These are phyloP conservation scores for Zhuqinia jingwanae DNA, from an alignment of 2,888 invertebrate genomes.

Conservation along the genomic window DNA sequence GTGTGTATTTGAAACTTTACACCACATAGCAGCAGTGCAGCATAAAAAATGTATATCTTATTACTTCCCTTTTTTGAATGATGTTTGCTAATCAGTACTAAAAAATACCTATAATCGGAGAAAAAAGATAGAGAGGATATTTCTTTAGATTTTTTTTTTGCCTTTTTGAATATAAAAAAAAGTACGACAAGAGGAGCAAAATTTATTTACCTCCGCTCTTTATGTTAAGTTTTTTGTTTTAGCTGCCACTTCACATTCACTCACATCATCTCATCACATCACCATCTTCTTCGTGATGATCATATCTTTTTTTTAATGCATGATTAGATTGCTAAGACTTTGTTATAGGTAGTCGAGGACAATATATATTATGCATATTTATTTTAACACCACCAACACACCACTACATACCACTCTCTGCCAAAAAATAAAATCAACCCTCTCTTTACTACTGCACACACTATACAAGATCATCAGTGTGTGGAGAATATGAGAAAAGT, in stretches of 20 bases:
- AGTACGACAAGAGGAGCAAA: background rate
- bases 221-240: too few relatives aligned
- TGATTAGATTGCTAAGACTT: conserved; percentile 10
- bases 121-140: background rate
- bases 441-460: too few relatives aligned
- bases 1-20: too few relatives aligned
- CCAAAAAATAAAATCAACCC: too few relatives aligned
- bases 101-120: background rate
- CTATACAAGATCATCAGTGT: too few relatives aligned
- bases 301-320: conserved; percentile 22
- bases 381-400: conserved; percentile 13
- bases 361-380: too few relatives aligned
- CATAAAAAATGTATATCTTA: too few relatives aligned
- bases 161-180: background rate
- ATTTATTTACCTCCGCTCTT: background rate
- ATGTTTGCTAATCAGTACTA: too few relatives aligned
- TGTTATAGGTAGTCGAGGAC: background rate
- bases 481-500: too few relatives aligned
- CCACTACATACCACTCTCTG: background rate
- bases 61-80: background rate
- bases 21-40: too few relatives aligned
- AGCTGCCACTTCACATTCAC: conserved; percentile 31
- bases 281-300: background rate
- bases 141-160: conserved; percentile 1
- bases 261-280: too few relatives aligned